These are phyloP conservation scores for Probaryconus sp. DNA, from an alignment of 1,140 invertebrate species.

Conservation along the genomic window DNA sequence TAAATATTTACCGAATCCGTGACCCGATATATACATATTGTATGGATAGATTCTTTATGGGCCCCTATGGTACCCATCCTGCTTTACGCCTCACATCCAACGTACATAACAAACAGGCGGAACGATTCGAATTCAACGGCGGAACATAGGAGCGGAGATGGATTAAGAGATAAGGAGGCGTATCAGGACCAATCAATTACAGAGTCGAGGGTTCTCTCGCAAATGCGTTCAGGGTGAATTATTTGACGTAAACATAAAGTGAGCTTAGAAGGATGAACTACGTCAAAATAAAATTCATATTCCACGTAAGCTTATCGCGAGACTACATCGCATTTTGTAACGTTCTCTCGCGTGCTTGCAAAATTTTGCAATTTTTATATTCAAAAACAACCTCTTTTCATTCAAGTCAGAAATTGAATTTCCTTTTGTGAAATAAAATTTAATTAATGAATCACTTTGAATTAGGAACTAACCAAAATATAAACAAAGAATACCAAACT, in stretches of 20 bases:
- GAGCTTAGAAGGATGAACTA: neutral
- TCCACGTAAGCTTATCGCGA: too few relatives aligned
- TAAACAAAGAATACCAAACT: too few relatives aligned
- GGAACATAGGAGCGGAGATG: conserved; percentile 67
- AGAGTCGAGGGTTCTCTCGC: conserved; percentile 67
- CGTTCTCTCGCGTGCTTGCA: too few relatives aligned
- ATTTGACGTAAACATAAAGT: conserved; percentile 33
- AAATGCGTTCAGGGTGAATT: conserved; percentile 55
- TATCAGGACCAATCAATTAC: conserved; percentile 77
- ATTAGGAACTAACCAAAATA: too few relatives aligned
- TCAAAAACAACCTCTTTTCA: too few relatives aligned
- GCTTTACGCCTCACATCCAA: conserved; percentile 15
- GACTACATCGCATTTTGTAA: too few relatives aligned
- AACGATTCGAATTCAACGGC: conserved; percentile 19
- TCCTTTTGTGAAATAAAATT: too few relatives aligned
- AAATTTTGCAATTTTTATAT: too few relatives aligned
- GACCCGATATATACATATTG: conserved; percentile 60
- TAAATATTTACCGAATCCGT: conserved; percentile 70
- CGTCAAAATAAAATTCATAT: neutral
- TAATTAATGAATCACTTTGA: too few relatives aligned
- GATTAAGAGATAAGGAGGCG: conserved; percentile 75
- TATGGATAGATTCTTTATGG: conserved; percentile 71
- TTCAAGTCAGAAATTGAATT: too few relatives aligned
- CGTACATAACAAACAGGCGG: conserved; percentile 57
- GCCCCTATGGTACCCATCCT: conserved; percentile 26